A percentile compares a stretch with the other conserved stretches of the same genome.
These are phyloP conservation scores for Cephalotes varians DNA, from an alignment of 2,888 invertebrate species.

Conservation along the genomic window DNA sequence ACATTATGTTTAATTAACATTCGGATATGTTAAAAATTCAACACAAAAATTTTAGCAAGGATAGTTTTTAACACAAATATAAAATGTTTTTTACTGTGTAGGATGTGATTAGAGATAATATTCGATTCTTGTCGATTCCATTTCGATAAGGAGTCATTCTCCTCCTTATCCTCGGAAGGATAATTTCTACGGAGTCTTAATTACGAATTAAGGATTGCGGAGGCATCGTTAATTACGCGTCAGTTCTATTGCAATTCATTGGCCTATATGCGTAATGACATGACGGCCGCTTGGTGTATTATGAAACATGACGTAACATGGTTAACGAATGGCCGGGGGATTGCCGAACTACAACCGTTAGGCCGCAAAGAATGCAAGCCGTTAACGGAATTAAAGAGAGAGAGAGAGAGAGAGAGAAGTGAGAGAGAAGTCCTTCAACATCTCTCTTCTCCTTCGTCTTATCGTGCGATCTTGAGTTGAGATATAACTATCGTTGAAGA, in stretches of 20 bases:
- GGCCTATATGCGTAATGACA: slow-evolving; percentile 54
- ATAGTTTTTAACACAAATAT: too few species aligned
- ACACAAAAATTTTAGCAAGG: too few species aligned
- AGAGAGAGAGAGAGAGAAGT: slow-evolving; percentile 5
- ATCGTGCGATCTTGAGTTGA: slow-evolving; percentile 37
- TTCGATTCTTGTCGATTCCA: neutral
- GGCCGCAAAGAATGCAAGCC: slow-evolving; percentile 59
- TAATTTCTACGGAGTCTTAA: slow-evolving; percentile 1
- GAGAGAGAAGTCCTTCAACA: slow-evolving; percentile 28
- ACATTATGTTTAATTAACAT: too few species aligned
- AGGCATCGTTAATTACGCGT: slow-evolving; percentile 35
- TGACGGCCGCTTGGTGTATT: slow-evolving; percentile 40
- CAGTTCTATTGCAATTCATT: slow-evolving; percentile 42
- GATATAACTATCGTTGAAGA: slow-evolving; percentile 12
- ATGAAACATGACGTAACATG: slow-evolving; percentile 64
- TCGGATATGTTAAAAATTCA: too few species aligned
- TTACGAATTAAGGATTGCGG: slow-evolving; percentile 36
- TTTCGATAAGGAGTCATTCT: neutral
- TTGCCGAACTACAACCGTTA: slow-evolving; percentile 65
- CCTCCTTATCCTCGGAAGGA: too few species aligned
- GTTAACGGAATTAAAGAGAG: slow-evolving; percentile 65
- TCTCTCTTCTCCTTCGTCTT: slow-evolving; percentile 23
- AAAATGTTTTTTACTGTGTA: too few species aligned
- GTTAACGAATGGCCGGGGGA: slow-evolving; percentile 18
- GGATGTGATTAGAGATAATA: neutral